Evolutionary conservation across 1,140 invertebrate genomes (phyloP), one percentile per base, ranked within the genome.

Genomic region (Anastatus disparis): DNA sequence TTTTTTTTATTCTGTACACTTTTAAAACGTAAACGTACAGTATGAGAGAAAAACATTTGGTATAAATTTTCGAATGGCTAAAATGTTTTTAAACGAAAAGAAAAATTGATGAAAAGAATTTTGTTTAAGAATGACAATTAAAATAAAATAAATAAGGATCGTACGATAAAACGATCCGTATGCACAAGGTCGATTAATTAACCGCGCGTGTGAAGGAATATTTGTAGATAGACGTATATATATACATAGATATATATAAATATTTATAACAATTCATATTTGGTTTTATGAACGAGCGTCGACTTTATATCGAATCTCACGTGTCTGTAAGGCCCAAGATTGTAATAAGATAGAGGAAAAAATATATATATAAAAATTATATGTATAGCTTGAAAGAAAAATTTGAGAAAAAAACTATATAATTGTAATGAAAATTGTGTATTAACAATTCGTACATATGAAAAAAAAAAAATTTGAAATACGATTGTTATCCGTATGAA

Each of bases 361-460:
- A 27, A 55, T 17, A 56, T 31, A 55, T 31, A 31, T 17, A n/a
- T n/a, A n/a, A n/a, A n/a, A n/a, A n/a, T n/a, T n/a, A n/a, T n/a
- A n/a, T 27, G 17, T 31, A 17, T 20, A 56, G 12, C n/a, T 38
- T 12, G 35, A 38, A 38, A 7, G 35, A 38, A 7, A 12, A 38
- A 38, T 7, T 6, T 38, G 35, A 12, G 6, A 38, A 38, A 6
- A 12, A 6, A 12, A 12, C 12, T 7, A 6, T 12, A 6, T 38
- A n/a, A 35, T 56, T n/a, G 9, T 15, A 56, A 56, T 38, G 17
- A 56, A 38, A n/a, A 38, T 4, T 9, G n/a, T 56, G 12, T 61
- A 61, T 44, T 29, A 61, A 44, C 26, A 61, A 61, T 61, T n/a
- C 58, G 38, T 46, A 42, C 40, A 9, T 2, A 44, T n/a, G n/a